Base-by-base conservation (phyloP, 2,797 vertebrate species). In the Cygnus olor region DNA sequence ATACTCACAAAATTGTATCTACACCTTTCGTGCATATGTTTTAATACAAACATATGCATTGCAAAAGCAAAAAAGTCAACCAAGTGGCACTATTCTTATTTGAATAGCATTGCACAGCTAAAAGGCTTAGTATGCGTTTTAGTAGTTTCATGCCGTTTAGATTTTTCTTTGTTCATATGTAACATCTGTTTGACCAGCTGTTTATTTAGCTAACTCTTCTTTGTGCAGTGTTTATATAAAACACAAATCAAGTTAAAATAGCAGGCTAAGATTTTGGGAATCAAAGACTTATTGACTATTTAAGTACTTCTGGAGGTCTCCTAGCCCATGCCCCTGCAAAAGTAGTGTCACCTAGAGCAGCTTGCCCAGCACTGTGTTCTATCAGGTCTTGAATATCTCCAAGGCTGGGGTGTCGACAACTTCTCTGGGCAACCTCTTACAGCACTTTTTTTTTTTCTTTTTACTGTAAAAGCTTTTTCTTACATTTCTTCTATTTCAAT, bases 51-150 rank as follows among this genome's bases (percentile, higher is more conserved):
- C 5, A 42, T 38, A 47, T 76, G 58, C 69, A 69, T 3, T 65
- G 38, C 22, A 38, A 76, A 17, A 45, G 76, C 58, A 60, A 17
- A 42, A 65, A 24, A 68, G 47, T 5, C 81, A 74, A 8, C 11
- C 3, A 17, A 65, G 22, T n/a, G 53, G 24, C 53, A 64, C 49
- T 10, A 4, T 30, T 51, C 25, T 69, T 27, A 21, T 1, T 22
- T 28, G 30, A 70, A 38, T 0, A 49, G 60, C 21, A 49, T 2
- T 65, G 86, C 69, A 63, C 0, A 51, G 44, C 60, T 68, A 17
- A 11, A 3, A 27, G 6, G 38, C 4, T 6, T 2, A 45, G 44
- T 11, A 36, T 0, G 0, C 6, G 17, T 3, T 60, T 45, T 6
- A 38, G 77, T 51, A 49, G 47, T 14, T 82, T 32, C 45, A 56